phyloP scores from a whole-genome alignment of 2,797 vertebrate genomes.

The Anniella stebbinsi region DNA sequence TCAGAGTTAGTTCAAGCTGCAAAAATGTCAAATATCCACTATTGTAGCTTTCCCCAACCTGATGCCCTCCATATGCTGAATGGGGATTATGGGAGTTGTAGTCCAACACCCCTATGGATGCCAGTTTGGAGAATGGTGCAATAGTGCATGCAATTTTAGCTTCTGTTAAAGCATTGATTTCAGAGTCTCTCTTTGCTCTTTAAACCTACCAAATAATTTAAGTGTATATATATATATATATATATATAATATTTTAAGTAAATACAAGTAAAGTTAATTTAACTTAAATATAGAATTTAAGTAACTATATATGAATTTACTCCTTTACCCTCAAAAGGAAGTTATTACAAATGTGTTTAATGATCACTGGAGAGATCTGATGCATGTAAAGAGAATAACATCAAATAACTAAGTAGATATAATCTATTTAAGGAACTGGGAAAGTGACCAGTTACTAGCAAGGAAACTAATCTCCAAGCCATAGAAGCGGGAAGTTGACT shows the following conservation, averaged over 20 bases:
- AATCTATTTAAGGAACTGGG: constrained; percentile 1
- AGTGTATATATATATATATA: background rate
- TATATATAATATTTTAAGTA: too few species aligned
- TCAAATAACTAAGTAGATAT: background rate
- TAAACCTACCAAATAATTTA: background rate
- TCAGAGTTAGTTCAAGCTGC: background rate
- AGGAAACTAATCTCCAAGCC: background rate
- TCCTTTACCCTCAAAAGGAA: too few species aligned
- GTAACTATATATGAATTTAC: background rate
- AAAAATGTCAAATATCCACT: background rate
- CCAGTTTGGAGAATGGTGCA: too few species aligned
- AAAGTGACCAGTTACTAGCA: background rate
- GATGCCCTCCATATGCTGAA: too few species aligned
- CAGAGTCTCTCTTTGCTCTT: background rate
- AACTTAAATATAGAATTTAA: too few species aligned
- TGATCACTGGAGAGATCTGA: background rate
- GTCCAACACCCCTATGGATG: too few species aligned
- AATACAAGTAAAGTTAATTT: too few species aligned
- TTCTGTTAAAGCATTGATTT: background rate
- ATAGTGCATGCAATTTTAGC: background rate
- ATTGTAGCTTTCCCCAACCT: background rate
- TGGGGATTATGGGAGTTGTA: too few species aligned
- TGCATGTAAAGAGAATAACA: background rate
- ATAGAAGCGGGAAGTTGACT: background rate
- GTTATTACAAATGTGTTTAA: background rate